These are phyloP conservation scores for Gorsachius goisagi DNA, from an alignment of 2,113 vertebrate genomes.

Conservation along the genomic window DNA sequence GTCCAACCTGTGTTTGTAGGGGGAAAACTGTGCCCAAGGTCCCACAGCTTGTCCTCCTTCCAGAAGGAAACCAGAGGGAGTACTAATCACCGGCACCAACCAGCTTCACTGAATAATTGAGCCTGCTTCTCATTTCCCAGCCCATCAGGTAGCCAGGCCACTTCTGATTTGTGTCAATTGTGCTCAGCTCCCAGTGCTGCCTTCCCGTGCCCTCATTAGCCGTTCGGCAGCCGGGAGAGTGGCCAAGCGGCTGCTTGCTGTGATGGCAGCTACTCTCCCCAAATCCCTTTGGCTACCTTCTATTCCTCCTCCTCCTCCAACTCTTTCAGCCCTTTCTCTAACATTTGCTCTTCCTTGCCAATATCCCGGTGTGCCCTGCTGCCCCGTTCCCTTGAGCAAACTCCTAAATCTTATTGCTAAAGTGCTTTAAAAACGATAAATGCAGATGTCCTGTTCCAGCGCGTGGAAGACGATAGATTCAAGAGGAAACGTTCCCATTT, in stretches of 20 bases:
- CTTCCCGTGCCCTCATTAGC: neutral
- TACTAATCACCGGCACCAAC: neutral
- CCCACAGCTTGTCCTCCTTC: neutral
- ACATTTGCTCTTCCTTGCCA: rapidly evolving
- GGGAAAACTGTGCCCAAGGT: neutral
- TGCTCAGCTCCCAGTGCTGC: neutral
- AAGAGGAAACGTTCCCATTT: neutral
- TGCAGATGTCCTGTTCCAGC: no score
- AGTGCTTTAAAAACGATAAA: neutral
- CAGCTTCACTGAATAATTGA: neutral
- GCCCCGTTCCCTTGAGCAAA: neutral
- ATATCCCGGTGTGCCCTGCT: neutral
- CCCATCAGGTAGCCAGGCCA: neutral
- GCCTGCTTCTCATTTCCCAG: neutral
- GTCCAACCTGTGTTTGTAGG: neutral
- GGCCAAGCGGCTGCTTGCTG: neutral
- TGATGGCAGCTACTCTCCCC: neutral
- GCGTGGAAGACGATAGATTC: neutral
- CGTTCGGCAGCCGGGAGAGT: rapidly evolving
- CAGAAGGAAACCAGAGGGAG: neutral
- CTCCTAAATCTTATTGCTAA: neutral
- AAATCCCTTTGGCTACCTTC: neutral
- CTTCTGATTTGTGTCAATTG: neutral
- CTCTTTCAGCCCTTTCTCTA: neutral
- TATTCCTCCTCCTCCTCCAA: neutral